A percentile compares a stretch with the other conserved stretches of the same genome.
Conservation (phyloP, 2,888 invertebrate genomes). For the Tipula helvola region DNA sequence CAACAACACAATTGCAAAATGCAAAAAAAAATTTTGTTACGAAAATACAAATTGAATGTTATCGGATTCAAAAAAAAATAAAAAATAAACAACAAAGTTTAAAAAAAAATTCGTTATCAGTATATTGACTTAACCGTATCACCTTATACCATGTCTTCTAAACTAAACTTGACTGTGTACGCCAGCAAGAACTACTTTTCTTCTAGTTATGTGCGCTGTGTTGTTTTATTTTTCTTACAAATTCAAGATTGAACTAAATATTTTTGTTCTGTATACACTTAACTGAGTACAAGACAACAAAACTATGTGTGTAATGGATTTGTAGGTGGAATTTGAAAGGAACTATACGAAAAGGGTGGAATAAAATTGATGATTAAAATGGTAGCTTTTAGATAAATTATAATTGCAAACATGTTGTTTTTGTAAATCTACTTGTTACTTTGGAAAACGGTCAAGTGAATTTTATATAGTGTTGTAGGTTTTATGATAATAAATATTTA, state of each 20-base stretch:
- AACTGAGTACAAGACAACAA: background rate
- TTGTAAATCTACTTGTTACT: background rate
- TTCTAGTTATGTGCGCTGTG: background rate
- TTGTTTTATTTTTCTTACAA: background rate
- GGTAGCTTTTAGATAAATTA: background rate
- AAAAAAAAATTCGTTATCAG: background rate
- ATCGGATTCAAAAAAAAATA: background rate
- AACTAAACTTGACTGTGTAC: background rate
- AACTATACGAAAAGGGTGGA: background rate
- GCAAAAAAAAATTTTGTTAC: background rate
- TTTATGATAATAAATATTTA: background rate
- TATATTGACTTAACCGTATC: constrained; percentile 4
- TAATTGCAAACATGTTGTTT: background rate
- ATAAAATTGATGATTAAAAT: background rate
- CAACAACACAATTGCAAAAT: background rate
- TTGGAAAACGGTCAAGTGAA: background rate
- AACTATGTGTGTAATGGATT: background rate
- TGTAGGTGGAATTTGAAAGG: background rate
- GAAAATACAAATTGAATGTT: constrained; percentile 4
- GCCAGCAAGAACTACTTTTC: background rate
- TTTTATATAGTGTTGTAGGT: background rate
- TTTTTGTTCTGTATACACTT: background rate
- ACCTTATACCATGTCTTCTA: background rate
- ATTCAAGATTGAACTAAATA: background rate
- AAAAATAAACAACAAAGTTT: background rate